Evolutionary conservation across 2,888 invertebrate species (phyloP), one percentile per base, ranked within the genome.

Genomic region (Charanyca ferruginea): DNA sequence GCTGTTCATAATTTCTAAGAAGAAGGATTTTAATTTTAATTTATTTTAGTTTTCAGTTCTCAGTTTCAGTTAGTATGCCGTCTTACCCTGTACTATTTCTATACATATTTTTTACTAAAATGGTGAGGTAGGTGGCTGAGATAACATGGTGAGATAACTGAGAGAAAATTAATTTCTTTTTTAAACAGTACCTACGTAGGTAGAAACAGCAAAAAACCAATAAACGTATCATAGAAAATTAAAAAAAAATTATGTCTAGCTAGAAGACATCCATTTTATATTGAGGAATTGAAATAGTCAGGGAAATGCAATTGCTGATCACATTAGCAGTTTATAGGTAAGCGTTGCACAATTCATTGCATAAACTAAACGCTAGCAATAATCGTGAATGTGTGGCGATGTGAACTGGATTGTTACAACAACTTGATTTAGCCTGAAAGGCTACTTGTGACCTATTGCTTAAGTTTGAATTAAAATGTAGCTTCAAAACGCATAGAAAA

Each of bases 321-420:
- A 64, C 20, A 59, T 58, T 72, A 44, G 53, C 28, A 51, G 22
- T 38, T 54, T 35, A 16, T 16, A 28, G 7, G 41, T 63, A n/a
- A 8, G 23, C 22, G 58, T 82, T 82, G 57, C 69, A 72, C 77
- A 79, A 80, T 66, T 18, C 35, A 67, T 80, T 79, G 64, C 73
- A 79, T 79, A 72, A 81, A 73, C 57, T 51, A 59, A 73, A 32
- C 64, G 52, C 61, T 60, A 67, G 52, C 52, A 51, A 65, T 54
- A 42, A 63, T 67, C 54, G 38, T 45, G 45, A 48, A 20, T 59
- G 60, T 68, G 49, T 58, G 68, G 48, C 48, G 38, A 53, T 64
- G 48, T 22, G 49, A 25, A 72, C 44, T 67, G 47, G 44, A 65
- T 53, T 61, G 68, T 68, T 68, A 57, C 57, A 57, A 47, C 22